These are phyloP conservation scores for Sinopyrophorus schimmeli DNA, from an alignment of 2,888 invertebrate genomes.

Conservation along the genomic window DNA sequence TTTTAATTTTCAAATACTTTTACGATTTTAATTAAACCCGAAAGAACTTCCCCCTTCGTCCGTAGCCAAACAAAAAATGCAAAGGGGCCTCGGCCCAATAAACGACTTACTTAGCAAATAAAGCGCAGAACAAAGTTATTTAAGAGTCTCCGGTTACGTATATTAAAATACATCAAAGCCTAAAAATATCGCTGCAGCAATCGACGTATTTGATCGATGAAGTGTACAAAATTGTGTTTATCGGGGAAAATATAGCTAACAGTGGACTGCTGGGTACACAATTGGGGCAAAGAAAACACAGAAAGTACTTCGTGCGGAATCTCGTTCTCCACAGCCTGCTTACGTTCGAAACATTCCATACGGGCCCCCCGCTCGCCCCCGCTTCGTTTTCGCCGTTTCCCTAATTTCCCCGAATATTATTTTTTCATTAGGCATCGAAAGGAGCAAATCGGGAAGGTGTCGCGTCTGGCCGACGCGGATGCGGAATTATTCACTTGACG, in stretches of 20 bases:
- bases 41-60: too few species aligned
- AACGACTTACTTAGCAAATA: too few species aligned
- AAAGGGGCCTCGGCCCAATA: too few species aligned
- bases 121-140: too few species aligned
- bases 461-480: background rate
- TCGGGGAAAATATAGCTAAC: constrained; percentile 19
- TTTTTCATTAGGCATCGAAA: background rate
- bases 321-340: constrained; percentile 20
- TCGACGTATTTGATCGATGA: constrained; percentile 24
- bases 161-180: too few species aligned
- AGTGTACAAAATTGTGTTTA: constrained; percentile 28
- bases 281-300: constrained; percentile 22
- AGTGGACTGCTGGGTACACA: constrained; percentile 23
- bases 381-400: background rate
- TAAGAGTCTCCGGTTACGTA: too few species aligned
- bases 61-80: too few species aligned
- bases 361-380: too few species aligned
- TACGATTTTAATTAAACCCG: too few species aligned
- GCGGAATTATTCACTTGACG: constrained; percentile 1
- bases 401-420: constrained; percentile 1
- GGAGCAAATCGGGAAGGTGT: background rate
- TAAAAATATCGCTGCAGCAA: constrained; percentile 14
- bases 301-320: constrained; percentile 18
- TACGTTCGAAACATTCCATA: constrained; percentile 17
- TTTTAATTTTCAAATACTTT: too few species aligned